Conservation (phyloP, 2,888 invertebrate species). For the Latrodectus elegans region DNA sequence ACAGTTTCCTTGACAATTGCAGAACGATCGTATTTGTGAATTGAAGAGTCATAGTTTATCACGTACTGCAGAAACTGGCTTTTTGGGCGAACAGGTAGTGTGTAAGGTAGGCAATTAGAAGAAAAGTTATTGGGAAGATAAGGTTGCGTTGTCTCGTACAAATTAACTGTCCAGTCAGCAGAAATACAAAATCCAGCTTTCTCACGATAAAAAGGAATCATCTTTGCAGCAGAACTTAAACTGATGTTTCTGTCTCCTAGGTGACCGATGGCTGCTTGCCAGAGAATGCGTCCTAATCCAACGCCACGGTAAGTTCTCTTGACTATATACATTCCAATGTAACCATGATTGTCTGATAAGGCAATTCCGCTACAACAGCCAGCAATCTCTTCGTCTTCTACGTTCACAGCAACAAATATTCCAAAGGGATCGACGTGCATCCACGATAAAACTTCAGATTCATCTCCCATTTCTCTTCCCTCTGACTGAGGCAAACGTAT, state of each 20-base stretch:
- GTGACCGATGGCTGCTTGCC: conserved; percentile 70
- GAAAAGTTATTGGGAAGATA: not conserved
- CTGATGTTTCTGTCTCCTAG: conserved; percentile 69
- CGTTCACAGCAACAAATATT: conserved; percentile 67
- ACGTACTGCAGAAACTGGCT: conserved; percentile 34
- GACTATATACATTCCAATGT: conserved; percentile 71
- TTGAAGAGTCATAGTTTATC: conserved; percentile 61
- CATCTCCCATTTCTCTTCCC: conserved; percentile 70
- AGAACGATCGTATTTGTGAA: conserved; percentile 69
- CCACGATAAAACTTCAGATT: conserved; percentile 68
- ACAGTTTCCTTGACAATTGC: conserved; percentile 66
- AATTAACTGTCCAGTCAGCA: conserved; percentile 70
- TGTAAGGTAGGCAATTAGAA: conserved; percentile 21
- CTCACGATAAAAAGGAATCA: conserved; percentile 67
- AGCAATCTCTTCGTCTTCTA: conserved; percentile 64
- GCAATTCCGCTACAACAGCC: conserved; percentile 70
- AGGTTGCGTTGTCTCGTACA: conserved; percentile 38
- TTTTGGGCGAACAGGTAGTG: conserved; percentile 25
- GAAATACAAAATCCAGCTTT: conserved; percentile 67
- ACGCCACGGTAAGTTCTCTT: conserved; percentile 58
- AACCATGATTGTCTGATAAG: conserved; percentile 68
- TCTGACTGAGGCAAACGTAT: conserved; percentile 59
- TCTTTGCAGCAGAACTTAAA: conserved; percentile 67
- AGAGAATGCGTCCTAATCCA: conserved; percentile 70
- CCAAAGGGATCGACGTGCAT: conserved; percentile 69